phyloP scores from a whole-genome alignment of 2,113 vertebrate species.

The Phocoena phocoena region DNA sequence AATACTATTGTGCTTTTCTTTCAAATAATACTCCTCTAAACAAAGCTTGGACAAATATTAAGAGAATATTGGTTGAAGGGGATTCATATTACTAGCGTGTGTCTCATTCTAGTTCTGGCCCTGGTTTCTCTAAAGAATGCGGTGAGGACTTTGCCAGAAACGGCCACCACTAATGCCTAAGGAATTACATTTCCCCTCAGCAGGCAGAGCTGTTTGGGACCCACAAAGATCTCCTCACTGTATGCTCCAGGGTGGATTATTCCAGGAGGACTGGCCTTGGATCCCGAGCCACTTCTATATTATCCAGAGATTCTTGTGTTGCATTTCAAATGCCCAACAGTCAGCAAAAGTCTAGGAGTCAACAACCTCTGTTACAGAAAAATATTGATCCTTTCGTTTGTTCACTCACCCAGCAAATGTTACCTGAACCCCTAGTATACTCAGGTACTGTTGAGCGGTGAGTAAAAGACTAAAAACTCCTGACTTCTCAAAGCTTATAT shows the following conservation, averaged over 20 bases:
- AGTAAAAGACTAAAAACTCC: neutral
- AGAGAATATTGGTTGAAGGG: neutral
- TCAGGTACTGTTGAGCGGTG: neutral
- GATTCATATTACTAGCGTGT: neutral
- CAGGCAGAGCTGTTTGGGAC: neutral
- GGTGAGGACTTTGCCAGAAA: neutral
- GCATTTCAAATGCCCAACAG: neutral
- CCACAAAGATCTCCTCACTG: fast-evolving
- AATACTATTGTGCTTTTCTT: neutral
- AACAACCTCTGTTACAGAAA: neutral
- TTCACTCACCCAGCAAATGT: neutral
- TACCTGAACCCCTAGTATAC: neutral
- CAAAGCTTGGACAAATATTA: neutral
- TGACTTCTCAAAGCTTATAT: neutral
- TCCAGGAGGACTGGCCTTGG: fast-evolving
- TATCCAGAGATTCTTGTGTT: too few relatives aligned
- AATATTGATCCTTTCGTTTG: neutral
- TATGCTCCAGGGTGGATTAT: too few relatives aligned
- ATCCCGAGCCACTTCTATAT: fast-evolving
- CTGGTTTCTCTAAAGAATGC: neutral
- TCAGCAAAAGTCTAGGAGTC: neutral
- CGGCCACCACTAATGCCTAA: too few relatives aligned
- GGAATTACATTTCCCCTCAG: neutral
- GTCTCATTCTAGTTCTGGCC: neutral
- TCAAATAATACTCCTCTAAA: neutral